These are phyloP conservation scores for Leucoraja erinaceus DNA, from an alignment of 2,113 vertebrate species.

Conservation along the genomic window DNA sequence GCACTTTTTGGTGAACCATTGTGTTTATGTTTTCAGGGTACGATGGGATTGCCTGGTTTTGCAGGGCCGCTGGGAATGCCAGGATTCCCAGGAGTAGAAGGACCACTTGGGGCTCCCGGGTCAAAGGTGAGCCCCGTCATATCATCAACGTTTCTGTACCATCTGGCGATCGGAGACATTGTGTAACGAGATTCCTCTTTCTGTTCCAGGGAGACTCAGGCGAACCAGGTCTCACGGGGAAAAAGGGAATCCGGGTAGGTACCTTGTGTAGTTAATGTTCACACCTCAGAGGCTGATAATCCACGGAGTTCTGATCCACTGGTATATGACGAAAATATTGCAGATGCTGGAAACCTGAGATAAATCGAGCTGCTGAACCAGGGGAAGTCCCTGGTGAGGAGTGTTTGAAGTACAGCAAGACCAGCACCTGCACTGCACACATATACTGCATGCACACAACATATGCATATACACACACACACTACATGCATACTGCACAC, in stretches of 20 bases:
- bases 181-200: constrained; percentile 34
- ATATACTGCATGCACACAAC: background rate
- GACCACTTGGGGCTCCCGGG: constrained; percentile 75
- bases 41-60: constrained; percentile 79
- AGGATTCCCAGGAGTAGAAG: constrained; percentile 87
- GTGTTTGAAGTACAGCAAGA: background rate
- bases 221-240: constrained; percentile 69
- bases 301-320: too few species aligned
- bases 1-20: too few species aligned
- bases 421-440: background rate
- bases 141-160: background rate
- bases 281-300: background rate
- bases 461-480: background rate
- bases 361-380: background rate
- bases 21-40: constrained; percentile 63
- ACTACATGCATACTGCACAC: too few species aligned
- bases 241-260: constrained; percentile 89
- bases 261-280: background rate
- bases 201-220: constrained; percentile 76
- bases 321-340: background rate
- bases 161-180: background rate
- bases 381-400: background rate
- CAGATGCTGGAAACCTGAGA: background rate
- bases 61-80: constrained; percentile 91
- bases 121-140: constrained; percentile 62